Percentiles rank a stretch among this genome's conserved stretches.
These are phyloP conservation scores for Alethe diademata DNA, from an alignment of 2,113 vertebrate species.

Conservation along the genomic window DNA sequence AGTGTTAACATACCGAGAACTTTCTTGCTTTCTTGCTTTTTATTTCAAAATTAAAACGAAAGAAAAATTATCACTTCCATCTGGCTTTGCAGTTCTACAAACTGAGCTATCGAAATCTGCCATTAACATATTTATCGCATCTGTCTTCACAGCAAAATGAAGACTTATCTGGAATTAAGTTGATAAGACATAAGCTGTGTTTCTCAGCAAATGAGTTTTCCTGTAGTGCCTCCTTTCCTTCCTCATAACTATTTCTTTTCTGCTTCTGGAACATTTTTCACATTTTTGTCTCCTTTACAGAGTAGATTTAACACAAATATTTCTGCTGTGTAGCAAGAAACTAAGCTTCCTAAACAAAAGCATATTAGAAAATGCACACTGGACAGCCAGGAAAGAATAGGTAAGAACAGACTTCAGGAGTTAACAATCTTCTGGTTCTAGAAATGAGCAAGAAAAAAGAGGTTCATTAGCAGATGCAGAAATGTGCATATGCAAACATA, in stretches of 20 bases:
- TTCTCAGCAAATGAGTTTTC: constrained; percentile 49
- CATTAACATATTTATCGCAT: constrained; percentile 57
- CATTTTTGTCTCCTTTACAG: not conserved
- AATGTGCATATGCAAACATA: not conserved
- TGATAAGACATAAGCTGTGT: constrained; percentile 53
- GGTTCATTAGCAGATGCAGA: not conserved
- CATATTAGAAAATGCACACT: not conserved
- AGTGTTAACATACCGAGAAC: not conserved
- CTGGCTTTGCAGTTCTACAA: constrained; percentile 43
- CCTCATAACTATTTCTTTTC: not conserved
- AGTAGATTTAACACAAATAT: not conserved
- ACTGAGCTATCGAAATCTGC: constrained; percentile 27
- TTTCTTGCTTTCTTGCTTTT: constrained; percentile 42
- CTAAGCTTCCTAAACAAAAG: constrained; percentile 1
- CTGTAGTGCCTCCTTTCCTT: not conserved
- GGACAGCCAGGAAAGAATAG: not conserved
- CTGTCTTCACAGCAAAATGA: constrained; percentile 46
- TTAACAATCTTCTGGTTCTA: not conserved
- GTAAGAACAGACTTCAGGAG: not conserved
- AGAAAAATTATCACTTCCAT: constrained; percentile 57
- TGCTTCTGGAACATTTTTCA: constrained; percentile 35
- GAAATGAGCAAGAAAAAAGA: not conserved
- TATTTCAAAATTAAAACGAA: constrained; percentile 58
- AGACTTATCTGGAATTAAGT: constrained; percentile 63
- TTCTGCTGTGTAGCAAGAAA: constrained; percentile 17